These are phyloP conservation scores for Tetranychus cinnabarinus DNA, from an alignment of 1,140 invertebrate genomes.

Conservation along the genomic window DNA sequence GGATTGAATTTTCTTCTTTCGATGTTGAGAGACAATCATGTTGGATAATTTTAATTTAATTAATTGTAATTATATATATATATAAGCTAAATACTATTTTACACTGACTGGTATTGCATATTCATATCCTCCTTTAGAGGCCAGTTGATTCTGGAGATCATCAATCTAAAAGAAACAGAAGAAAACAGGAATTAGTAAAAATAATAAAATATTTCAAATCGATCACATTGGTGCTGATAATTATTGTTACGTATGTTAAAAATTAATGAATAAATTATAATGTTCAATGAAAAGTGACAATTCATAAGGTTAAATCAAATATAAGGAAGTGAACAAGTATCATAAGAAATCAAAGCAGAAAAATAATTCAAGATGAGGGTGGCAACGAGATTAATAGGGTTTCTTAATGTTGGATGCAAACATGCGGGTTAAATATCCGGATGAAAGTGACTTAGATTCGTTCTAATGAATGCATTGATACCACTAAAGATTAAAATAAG, in stretches of 20 bases:
- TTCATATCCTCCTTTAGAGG: slow-evolving; percentile 64
- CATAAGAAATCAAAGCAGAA: no score
- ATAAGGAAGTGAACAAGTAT: no score
- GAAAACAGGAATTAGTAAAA: not conserved
- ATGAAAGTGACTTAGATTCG: no score
- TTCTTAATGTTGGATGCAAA: no score
- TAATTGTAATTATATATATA: not conserved
- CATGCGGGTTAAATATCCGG: no score
- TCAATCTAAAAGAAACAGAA: slow-evolving; percentile 32
- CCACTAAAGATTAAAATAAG: no score
- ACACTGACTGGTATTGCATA: slow-evolving; percentile 31
- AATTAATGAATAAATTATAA: not conserved
- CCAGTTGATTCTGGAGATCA: slow-evolving; percentile 59
- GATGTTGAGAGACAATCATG: not conserved
- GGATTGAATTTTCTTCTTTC: no score
- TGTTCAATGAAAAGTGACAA: not conserved
- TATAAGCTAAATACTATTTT: slow-evolving; percentile 11
- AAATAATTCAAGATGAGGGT: no score
- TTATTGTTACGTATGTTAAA: not conserved
- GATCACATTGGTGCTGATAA: not conserved
- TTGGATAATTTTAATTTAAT: not conserved
- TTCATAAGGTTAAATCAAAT: not conserved
- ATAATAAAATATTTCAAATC: not conserved
- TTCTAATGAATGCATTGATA: no score
- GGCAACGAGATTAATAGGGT: no score